Percentiles rank a stretch among this genome's conserved stretches.
phyloP scores from a whole-genome alignment of 2,888 invertebrate species.

The Hyles lineata region DNA sequence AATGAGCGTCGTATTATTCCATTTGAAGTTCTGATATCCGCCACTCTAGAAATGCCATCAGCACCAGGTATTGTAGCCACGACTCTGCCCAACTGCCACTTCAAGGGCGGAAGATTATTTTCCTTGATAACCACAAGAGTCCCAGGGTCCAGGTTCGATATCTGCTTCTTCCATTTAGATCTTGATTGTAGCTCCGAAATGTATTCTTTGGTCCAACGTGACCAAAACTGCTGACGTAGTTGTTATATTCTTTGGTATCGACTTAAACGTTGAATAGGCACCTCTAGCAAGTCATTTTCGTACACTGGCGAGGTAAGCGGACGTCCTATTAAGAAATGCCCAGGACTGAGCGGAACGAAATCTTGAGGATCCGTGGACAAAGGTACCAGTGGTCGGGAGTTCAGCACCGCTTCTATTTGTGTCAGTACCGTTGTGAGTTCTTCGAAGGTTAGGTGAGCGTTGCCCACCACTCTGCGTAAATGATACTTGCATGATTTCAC shows the following conservation, averaged over 20 bases:
- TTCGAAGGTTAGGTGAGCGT: conserved; percentile 38
- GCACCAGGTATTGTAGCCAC: conserved; percentile 32
- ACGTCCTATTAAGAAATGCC: neutral
- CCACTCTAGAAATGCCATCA: conserved; percentile 41
- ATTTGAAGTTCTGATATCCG: conserved; percentile 37
- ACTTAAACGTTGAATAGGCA: neutral
- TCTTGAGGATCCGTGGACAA: conserved; percentile 28
- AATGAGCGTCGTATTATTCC: conserved; percentile 35
- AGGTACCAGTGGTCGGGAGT: conserved; percentile 43
- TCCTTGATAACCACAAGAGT: conserved; percentile 42
- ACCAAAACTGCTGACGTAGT: conserved; percentile 32
- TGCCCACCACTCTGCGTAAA: conserved; percentile 35
- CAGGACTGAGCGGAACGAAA: neutral
- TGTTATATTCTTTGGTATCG: neutral
- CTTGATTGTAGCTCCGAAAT: conserved; percentile 41
- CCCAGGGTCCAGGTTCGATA: conserved; percentile 26
- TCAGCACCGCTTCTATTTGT: conserved; percentile 40
- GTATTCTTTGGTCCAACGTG: conserved; percentile 40
- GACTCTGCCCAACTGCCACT: conserved; percentile 43
- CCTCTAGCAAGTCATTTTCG: neutral
- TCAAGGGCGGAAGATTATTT: conserved; percentile 37
- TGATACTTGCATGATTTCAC: conserved; percentile 37
- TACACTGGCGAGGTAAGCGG: neutral
- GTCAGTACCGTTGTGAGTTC: conserved; percentile 39
- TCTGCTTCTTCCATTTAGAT: conserved; percentile 37